phyloP scores from a whole-genome alignment of 2,113 vertebrate genomes.

The Tapirus terrestris region DNA sequence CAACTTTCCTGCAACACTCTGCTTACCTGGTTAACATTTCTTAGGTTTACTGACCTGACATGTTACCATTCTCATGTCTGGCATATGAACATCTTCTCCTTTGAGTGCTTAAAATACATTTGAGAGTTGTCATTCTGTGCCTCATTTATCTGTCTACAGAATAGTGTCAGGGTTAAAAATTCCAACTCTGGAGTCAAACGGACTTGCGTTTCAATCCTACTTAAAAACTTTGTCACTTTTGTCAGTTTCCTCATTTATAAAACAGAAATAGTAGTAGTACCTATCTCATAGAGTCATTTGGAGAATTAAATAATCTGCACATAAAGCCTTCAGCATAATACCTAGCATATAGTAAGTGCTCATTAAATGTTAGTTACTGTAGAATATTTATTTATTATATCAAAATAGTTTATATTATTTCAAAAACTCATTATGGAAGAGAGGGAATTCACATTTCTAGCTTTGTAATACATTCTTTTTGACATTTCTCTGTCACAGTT shows the following conservation, averaged over 20 bases:
- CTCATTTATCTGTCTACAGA: neutral
- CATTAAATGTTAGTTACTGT: neutral
- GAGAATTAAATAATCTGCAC: neutral
- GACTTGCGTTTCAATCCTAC: neutral
- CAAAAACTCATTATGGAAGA: neutral
- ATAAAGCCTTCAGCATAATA: neutral
- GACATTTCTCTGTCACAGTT: neutral
- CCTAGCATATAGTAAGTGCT: neutral
- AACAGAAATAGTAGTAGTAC: neutral
- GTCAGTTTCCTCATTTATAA: neutral
- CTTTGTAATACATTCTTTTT: neutral
- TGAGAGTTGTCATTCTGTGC: neutral
- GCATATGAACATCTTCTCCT: neutral
- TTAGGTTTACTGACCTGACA: neutral
- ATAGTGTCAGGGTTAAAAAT: neutral
- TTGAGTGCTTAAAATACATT: slow-evolving; percentile 22
- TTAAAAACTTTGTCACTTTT: slow-evolving; percentile 3
- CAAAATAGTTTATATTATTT: neutral
- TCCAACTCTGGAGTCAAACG: neutral
- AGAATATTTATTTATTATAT: neutral
- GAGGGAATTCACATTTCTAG: neutral
- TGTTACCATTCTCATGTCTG: neutral
- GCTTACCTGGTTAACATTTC: neutral
- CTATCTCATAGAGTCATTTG: neutral
- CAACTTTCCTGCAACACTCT: neutral